phyloP scores from a whole-genome alignment of 2,888 invertebrate species.

The Macrosiphum euphorbiae region DNA sequence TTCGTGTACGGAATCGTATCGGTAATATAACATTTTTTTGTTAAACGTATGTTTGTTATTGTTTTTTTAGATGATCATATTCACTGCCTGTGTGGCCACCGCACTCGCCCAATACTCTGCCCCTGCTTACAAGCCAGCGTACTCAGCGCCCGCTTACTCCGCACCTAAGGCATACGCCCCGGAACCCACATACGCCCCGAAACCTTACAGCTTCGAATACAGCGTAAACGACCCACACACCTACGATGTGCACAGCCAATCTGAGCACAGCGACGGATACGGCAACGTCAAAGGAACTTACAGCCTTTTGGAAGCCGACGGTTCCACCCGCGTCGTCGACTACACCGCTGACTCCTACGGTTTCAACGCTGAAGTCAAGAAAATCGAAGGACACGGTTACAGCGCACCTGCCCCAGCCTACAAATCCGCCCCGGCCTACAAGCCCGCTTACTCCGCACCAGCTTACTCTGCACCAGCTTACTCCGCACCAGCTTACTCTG shows the following conservation, averaged over 20 bases:
- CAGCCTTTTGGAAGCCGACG: constrained; percentile 54
- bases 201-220: constrained; percentile 59
- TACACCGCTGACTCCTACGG: constrained; percentile 56
- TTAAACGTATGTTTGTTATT: background rate
- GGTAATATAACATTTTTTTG: background rate
- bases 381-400: constrained; percentile 54
- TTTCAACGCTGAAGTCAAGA: constrained; percentile 53
- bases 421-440: constrained; percentile 48
- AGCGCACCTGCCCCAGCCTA: constrained; percentile 65
- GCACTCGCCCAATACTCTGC: constrained; percentile 45
- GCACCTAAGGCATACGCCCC: constrained; percentile 63
- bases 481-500: constrained; percentile 18
- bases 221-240: constrained; percentile 57
- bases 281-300: constrained; percentile 48
- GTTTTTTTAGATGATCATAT: constrained; percentile 21
- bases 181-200: constrained; percentile 49
- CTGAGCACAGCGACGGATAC: constrained; percentile 31
- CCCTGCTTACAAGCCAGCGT: constrained; percentile 19
- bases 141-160: constrained; percentile 36
- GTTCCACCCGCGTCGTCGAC: constrained; percentile 42
- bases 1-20: no score
- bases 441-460: constrained; percentile 18
- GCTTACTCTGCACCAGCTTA: constrained; percentile 16
- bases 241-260: constrained; percentile 46
- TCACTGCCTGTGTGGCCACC: constrained; percentile 54